Evolutionary conservation across 2,888 invertebrate species (phyloP).

Genomic region (Graphium colonna): DNA sequence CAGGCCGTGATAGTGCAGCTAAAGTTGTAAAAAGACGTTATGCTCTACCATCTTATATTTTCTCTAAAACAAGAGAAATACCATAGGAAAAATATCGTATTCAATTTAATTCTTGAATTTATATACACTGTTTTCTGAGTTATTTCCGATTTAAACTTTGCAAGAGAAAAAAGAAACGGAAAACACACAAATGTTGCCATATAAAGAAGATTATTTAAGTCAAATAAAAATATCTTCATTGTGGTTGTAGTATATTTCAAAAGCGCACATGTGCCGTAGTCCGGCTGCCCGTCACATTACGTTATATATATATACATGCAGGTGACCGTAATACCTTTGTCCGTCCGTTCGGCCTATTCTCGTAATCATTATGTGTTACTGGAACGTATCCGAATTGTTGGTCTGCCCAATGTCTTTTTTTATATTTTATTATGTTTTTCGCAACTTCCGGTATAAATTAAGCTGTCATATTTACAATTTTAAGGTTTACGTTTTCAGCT

Average conservation of each 20-base stretch:
- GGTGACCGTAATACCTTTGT: slow-evolving; percentile 27
- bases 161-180: too few relatives aligned
- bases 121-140: too few relatives aligned
- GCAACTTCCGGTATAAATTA: slow-evolving; percentile 10
- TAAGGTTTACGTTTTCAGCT: neutral
- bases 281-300: slow-evolving; percentile 8
- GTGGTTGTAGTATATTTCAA: neutral
- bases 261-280: neutral
- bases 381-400: slow-evolving; percentile 34
- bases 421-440: slow-evolving; percentile 3
- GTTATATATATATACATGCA: slow-evolving; percentile 25
- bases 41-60: too few relatives aligned
- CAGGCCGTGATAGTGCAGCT: too few relatives aligned
- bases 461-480: neutral
- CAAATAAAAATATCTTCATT: too few relatives aligned
- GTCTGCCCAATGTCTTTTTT: slow-evolving; percentile 24
- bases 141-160: too few relatives aligned
- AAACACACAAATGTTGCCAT: too few relatives aligned
- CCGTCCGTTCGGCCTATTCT: slow-evolving; percentile 28
- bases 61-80: too few relatives aligned
- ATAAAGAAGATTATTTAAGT: too few relatives aligned
- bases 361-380: slow-evolving; percentile 33
- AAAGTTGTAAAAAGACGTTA: too few relatives aligned
- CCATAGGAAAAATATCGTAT: too few relatives aligned
- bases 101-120: too few relatives aligned